A percentile compares a stretch with the other conserved stretches of the same genome.
Conservation (phyloP, 2,797 vertebrate genomes). For the Okamejei kenojei region DNA sequence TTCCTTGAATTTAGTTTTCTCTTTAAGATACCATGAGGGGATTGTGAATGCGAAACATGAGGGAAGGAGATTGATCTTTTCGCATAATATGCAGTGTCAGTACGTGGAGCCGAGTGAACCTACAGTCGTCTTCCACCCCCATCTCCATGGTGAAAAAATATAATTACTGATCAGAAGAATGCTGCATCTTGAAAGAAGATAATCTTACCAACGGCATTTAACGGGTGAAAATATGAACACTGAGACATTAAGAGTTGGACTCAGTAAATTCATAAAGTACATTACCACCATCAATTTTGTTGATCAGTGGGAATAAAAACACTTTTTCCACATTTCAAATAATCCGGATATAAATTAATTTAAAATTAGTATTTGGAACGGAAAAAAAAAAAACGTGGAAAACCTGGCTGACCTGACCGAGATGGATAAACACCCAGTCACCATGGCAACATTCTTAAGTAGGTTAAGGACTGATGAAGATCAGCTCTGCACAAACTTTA, state of each 20-base stretch:
- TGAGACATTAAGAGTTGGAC: not conserved
- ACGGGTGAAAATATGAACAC: not conserved
- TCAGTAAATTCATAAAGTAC: not conserved
- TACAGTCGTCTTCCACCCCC: not conserved
- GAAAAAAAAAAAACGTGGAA: not conserved
- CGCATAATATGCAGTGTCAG: not conserved
- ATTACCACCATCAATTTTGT: not conserved
- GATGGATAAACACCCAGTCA: not conserved
- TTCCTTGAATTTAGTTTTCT: conserved; percentile 39
- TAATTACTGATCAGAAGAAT: not conserved
- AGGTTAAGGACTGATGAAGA: not conserved
- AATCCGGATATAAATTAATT: not conserved
- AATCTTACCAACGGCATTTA: not conserved
- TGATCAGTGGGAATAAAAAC: not conserved
- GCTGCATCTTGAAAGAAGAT: not conserved
- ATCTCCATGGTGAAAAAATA: not conserved
- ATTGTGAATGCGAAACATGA: not conserved
- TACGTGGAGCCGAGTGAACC: not conserved
- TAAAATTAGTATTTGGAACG: not conserved
- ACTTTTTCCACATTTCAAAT: not conserved
- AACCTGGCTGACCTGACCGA: not conserved
- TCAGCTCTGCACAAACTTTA: not conserved
- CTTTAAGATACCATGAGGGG: not conserved
- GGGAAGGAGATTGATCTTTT: not conserved
- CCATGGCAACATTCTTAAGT: not conserved